Base-by-base conservation (phyloP, 30 jellyfish, hydroid and myxozoan genomes). In the Pelagia noctiluca region DNA sequence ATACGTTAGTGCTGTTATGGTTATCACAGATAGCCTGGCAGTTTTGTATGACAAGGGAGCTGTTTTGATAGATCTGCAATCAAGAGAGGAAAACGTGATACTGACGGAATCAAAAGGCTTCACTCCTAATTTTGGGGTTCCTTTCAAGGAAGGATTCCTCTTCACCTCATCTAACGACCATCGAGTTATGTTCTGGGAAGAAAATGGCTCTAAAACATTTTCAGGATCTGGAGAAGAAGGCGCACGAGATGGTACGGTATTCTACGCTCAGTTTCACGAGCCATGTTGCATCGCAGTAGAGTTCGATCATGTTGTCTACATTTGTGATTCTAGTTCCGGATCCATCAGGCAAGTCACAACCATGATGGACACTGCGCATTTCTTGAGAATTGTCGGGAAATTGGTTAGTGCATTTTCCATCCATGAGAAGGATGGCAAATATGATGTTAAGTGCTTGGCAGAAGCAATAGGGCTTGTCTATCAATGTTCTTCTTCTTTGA, bases 261-360 rank as follows among this genome's bases (percentile, higher is more conserved):
- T 0, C 21, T 71, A 71, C 26, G 30, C 71, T 2, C 83, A 76
- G 4, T 71, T 71, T 71, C 36, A 35, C 37, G 10, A 28, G 11
- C 71, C 70, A 71, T 3, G 76, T 71, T 28, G 71, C 18, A 71
- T 71, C 68, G 11, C 35, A 3, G 23, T n/a, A 10, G 72, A 60
- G 30, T 75, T 75, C 77, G 61, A 75, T 34, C 73, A 75, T 42
- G 86, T 75, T 1, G 86, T 75, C 29, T 75, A 75, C 50, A 53
- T 35, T 0, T 42, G 60, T 0, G 53, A 42, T 53, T 53, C 31
- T 53, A 75, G 24, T 3, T 0, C 32, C 25, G 86, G 86, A 1
- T 75, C 77, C 52, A 75, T 75, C 1, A 50, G 32, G 1, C 60
- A 48, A 31, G 50, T 75, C 78, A 75, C 86, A 8, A 53, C 57